Base-by-base conservation (phyloP, 2,113 vertebrate genomes). In the Saimiri boliviensis region DNA sequence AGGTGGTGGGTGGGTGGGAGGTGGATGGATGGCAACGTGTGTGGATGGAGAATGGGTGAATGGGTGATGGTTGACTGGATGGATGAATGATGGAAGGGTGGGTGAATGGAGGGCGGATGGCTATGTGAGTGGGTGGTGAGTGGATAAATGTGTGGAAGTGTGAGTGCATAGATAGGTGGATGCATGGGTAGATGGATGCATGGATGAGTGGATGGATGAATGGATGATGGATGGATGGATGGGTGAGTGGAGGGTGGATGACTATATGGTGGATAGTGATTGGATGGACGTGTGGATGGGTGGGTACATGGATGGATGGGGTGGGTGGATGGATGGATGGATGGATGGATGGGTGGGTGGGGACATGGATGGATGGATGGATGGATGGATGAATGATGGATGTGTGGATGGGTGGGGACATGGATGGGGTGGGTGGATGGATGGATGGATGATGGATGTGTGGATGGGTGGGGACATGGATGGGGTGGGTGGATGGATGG, bases 401-500 rank as follows among this genome's bases (percentile, higher is more conserved):
- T 49, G 3, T 4, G 0, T 63, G 8, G 16, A 0, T 17, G 2
- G 5, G n/a, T n/a, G n/a, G n/a, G n/a, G n/a, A n/a, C n/a, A 1
- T 86, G 32, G 66, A 6, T 45, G n/a, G 11, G 2, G 7, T 9
- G 7, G 16, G 4, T 17, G 23, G 4, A 5, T 80, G 76, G 14
- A 2, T 20, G 1, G 25, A 10, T 32, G 10, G 20, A 10, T 63
- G 71, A 8, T 8, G 6, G 5, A 3, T 23, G 30, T 1, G 7
- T 70, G 45, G 19, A 2, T 45, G 1, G 8, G n/a, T n/a, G n/a
- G n/a, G n/a, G n/a, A n/a, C n/a, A n/a, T n/a, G n/a, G n/a, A n/a
- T n/a, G n/a, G n/a, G n/a, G n/a, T n/a, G n/a, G n/a, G 1, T 20
- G 37, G 3, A 0, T 4, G 3, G 5, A 0, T 49, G 3, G 4